Base-by-base conservation (phyloP, 2,797 vertebrate species). In the Acomys russatus region DNA sequence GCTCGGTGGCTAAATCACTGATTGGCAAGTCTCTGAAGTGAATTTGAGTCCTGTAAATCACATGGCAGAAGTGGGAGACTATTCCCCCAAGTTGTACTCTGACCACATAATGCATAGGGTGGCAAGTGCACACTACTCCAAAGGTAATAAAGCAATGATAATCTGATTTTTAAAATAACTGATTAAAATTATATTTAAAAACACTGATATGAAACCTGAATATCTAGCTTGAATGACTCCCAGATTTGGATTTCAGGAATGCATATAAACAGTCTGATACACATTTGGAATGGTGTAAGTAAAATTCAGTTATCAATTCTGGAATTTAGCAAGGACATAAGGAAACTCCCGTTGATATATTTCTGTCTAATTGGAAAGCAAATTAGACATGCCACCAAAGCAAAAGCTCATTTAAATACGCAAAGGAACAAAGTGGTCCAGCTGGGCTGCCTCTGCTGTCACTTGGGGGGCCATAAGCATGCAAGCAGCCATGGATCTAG, bases 361-460 rank as follows among this genome's bases (percentile, higher is more conserved):
- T 90, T 92, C 20, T 54, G 82, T 25, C 15, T 84, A 78, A 88
- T 68, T 11, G 9, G 73, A 93, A 95, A 88, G 56, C 18, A 90
- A 94, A 93, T 30, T 10, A 63, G 33, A 74, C 9, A 74, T 5
- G 28, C 6, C 25, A 2, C 51, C 8, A 89, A 38, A 38, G 1
- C 28, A 44, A 63, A 68, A 61, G 5, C 2, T 22, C 20, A 74
- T 86, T 33, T 87, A 78, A 88, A 78, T 33, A 86, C 2, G 3
- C 38, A 91, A 63, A 93, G 33, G 79, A 17, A 3, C 33, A 85
- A 93, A 92, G 54, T 73, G 73, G 28, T 18, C n/a, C 38, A 49
- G 38, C 5, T 11, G 80, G 64, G 18, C 74, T 85, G 30, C 9
- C 1, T 78, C 30, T 76, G n/a, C 15, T 17, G 1, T 38, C 17